Base-by-base conservation (phyloP, 2,888 invertebrate species). In the Euplexia lucipara region DNA sequence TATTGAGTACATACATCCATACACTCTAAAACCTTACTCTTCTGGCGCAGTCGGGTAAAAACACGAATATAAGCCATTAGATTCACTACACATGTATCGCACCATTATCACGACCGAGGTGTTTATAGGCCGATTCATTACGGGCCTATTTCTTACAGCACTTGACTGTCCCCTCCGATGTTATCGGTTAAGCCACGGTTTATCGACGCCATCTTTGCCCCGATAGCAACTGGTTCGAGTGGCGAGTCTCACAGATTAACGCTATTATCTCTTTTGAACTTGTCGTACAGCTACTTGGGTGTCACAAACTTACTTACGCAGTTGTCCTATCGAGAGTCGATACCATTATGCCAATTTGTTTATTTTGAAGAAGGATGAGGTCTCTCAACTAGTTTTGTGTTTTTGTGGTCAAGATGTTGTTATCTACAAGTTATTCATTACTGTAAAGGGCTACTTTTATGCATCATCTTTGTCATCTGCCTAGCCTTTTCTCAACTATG, bases 191-290 rank as follows among this genome's bases (percentile, higher is more conserved):
- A 91, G 87, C 88, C 75, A 82, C 83, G 85, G 84, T 83, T 89
- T 91, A 92, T 92, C 91, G 82, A 81, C 82, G 81, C 87, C 84
- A 90, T 91, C 90, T 89, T 84, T 78, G 77, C 78, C 65, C 70
- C 76, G 85, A 86, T 87, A 83, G 71, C 81, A 76, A 70, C 72
- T 68, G 77, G 70, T 82, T 83, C 83, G 82, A 91, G 87, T 86
- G 88, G 86, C 83, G 87, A 88, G 86, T 88, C 83, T 70, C 69
- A 81, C 84, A 89, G 91, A 90, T 91, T 91, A 90, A 88, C 87
- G 83, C 88, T 79, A 90, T 92, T 91, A 91, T 92, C 91, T 88
- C 75, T 71, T 81, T 86, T 84, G 79, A 90, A 90, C 87, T 91
- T 89, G 87, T 85, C 86, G 81, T 84, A 86, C 83, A 82, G 86